Evolutionary conservation across 1,140 invertebrate species (phyloP).

Genomic region (Drosophila murphyi): DNA sequence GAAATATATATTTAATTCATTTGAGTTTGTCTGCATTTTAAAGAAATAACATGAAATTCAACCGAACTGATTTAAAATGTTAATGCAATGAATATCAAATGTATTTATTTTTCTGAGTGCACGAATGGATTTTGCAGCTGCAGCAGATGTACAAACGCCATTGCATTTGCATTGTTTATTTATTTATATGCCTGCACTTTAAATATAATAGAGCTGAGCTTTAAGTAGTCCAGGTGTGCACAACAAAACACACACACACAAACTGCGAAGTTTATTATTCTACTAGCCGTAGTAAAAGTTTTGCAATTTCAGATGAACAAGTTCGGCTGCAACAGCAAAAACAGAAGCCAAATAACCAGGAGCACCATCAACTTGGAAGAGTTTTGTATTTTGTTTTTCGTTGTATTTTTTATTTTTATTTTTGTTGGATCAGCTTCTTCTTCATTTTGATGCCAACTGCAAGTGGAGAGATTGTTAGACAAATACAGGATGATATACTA

Average conservation of each 20-base stretch:
- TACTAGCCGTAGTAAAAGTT: slow-evolving; percentile 30
- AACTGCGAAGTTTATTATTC: slow-evolving; percentile 34
- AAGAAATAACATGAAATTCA: neutral
- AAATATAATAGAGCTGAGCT: slow-evolving; percentile 15
- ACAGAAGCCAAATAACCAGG: slow-evolving; percentile 33
- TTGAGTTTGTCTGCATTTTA: neutral
- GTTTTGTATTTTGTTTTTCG: neutral
- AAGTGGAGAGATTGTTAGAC: slow-evolving; percentile 9
- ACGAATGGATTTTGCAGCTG: slow-evolving; percentile 6
- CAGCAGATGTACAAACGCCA: slow-evolving; percentile 2
- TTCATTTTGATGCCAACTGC: slow-evolving; percentile 17
- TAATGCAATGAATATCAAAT: neutral
- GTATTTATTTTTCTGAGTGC: slow-evolving; percentile 26
- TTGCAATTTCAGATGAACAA: slow-evolving; percentile 45
- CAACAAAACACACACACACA: slow-evolving; percentile 3
- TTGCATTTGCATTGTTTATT: slow-evolving; percentile 51
- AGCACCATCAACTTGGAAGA: slow-evolving; percentile 26
- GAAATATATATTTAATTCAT: too few relatives aligned
- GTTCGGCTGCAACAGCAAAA: slow-evolving; percentile 37
- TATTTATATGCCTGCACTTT: slow-evolving; percentile 29
- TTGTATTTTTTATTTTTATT: neutral
- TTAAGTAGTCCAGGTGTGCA: slow-evolving; percentile 46
- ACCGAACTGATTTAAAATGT: neutral
- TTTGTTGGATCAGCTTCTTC: neutral
- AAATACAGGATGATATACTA: slow-evolving; percentile 17